phyloP scores from a whole-genome alignment of 2,888 invertebrate genomes.

The Heliconius hortense region DNA sequence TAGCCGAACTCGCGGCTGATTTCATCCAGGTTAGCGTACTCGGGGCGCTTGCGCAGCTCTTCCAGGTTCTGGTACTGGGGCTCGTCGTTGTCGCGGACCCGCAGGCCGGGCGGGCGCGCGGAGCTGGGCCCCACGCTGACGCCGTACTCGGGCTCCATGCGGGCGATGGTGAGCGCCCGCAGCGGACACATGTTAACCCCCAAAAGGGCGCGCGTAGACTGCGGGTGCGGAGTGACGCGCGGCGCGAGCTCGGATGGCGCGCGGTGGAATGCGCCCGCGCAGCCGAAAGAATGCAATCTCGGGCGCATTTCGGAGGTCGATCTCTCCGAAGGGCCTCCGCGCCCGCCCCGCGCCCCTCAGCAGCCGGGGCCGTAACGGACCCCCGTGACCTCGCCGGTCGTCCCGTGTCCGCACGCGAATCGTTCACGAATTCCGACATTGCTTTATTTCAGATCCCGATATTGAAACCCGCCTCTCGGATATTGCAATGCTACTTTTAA shows the following conservation, averaged over 20 bases:
- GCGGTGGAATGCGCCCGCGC: conserved; percentile 81
- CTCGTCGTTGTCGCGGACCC: conserved; percentile 73
- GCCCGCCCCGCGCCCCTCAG: conserved; percentile 70
- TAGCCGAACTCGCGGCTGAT: conserved; percentile 80
- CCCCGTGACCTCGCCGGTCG: conserved; percentile 59
- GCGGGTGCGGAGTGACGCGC: conserved; percentile 57
- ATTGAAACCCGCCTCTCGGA: conserved; percentile 25
- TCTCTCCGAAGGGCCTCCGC: conserved; percentile 78
- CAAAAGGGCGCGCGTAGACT: conserved; percentile 81
- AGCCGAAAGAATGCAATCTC: conserved; percentile 83
- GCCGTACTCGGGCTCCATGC: conserved; percentile 74
- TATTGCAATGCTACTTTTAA: conserved; percentile 47
- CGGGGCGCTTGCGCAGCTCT: conserved; percentile 74
- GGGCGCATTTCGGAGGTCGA: conserved; percentile 83
- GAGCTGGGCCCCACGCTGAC: conserved; percentile 72
- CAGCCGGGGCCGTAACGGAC: conserved; percentile 69
- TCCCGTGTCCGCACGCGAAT: conserved; percentile 68
- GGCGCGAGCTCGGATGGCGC: conserved; percentile 70
- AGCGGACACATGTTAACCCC: conserved; percentile 82
- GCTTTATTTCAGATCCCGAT: conserved; percentile 37
- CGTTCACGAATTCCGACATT: conserved; percentile 51
- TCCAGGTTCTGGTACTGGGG: conserved; percentile 78
- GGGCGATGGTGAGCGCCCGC: conserved; percentile 77
- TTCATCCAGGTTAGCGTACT: conserved; percentile 78
- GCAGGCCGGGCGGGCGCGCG: conserved; percentile 63